phyloP scores from a whole-genome alignment of 2,113 vertebrate species.

The Sminthopsis crassicaudata region DNA sequence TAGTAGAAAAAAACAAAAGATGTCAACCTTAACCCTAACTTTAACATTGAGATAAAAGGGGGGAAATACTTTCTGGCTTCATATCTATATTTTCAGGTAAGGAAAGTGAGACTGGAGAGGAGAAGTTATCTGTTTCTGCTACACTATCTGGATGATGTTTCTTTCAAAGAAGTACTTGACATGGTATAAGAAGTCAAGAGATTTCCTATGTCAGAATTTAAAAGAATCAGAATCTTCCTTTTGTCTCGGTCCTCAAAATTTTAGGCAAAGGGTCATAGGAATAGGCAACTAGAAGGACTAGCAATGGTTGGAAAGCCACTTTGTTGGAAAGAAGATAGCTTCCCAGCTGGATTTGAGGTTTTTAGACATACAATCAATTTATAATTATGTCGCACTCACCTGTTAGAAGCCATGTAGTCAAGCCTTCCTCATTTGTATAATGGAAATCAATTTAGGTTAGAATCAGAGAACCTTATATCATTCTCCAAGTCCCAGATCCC shows the following conservation, averaged over 20 bases:
- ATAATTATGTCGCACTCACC: not conserved
- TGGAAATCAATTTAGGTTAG: not conserved
- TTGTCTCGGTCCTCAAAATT: not conserved
- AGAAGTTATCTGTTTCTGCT: not conserved
- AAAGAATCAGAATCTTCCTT: not conserved
- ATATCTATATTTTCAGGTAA: not conserved
- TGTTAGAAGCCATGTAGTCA: not conserved
- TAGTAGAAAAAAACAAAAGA: not conserved
- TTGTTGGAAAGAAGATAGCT: not conserved
- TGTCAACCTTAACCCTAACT: not conserved
- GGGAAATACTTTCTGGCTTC: not conserved
- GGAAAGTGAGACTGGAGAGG: not conserved
- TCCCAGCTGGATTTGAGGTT: not conserved
- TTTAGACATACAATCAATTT: not conserved
- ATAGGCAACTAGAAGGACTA: not conserved
- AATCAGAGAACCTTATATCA: too few species aligned
- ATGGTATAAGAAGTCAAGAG: not conserved
- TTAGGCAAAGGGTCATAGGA: not conserved
- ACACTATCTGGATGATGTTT: not conserved
- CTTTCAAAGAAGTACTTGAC: not conserved
- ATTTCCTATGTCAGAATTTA: not conserved
- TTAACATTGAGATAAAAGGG: not conserved
- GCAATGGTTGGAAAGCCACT: not conserved
- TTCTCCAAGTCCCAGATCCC: too few species aligned
- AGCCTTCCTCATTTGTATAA: not conserved